Evolutionary conservation across 1,140 invertebrate genomes (phyloP).

Genomic region (Lordiphosa stackelbergi): DNA sequence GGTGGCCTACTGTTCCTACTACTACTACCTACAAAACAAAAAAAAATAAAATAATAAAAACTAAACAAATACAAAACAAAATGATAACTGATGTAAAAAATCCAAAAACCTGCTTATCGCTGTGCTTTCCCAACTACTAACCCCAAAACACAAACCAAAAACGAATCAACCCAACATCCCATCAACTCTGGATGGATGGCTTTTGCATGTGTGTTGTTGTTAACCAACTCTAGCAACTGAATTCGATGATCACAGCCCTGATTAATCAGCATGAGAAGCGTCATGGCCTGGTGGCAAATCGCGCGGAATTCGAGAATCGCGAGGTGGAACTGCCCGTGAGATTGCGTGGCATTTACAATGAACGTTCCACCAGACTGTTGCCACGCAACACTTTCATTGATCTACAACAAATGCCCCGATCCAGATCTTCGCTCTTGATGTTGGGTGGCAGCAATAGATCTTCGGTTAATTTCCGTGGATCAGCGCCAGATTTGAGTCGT

Average conservation of each 20-base stretch:
- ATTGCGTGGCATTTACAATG: conserved; percentile 77
- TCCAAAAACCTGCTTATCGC: conserved; percentile 51
- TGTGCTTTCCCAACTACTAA: conserved; percentile 70
- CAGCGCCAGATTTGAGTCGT: conserved; percentile 71
- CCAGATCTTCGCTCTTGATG: conserved; percentile 78
- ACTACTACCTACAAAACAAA: conserved; percentile 59
- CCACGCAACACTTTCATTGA: conserved; percentile 78
- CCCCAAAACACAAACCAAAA: conserved; percentile 25
- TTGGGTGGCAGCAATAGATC: conserved; percentile 27
- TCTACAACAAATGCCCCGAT: conserved; percentile 77
- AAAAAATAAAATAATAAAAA: conserved; percentile 20
- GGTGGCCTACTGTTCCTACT: conserved; percentile 70
- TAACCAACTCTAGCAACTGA: conserved; percentile 51
- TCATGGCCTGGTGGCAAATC: conserved; percentile 78
- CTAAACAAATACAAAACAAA: conserved; percentile 27
- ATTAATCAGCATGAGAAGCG: conserved; percentile 79
- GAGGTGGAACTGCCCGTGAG: conserved; percentile 78
- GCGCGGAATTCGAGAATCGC: conserved; percentile 75
- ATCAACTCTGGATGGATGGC: conserved; percentile 31
- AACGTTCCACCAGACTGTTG: conserved; percentile 76
- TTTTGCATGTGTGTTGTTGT: conserved; percentile 61
- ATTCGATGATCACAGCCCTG: conserved; percentile 38
- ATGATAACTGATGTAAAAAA: conserved; percentile 37
- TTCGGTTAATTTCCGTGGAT: conserved; percentile 62
- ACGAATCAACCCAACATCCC: conserved; percentile 12